Conservation (phyloP, 2,888 invertebrate species). For the Tipula lateralis region DNA sequence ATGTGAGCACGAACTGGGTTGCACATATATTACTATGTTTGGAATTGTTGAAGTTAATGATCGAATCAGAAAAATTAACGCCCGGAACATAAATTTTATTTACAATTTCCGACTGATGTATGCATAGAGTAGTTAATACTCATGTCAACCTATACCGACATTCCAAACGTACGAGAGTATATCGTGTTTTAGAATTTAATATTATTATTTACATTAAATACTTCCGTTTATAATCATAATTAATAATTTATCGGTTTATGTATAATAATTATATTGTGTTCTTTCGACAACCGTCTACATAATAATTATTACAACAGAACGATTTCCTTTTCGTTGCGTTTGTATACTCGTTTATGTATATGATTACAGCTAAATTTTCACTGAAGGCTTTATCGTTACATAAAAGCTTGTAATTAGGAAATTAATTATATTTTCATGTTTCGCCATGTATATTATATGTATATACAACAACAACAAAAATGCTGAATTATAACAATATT, state of each 20-base stretch:
- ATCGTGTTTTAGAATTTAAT: background rate
- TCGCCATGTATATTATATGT: background rate
- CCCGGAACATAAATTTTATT: background rate
- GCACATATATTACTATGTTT: background rate
- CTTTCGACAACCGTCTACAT: background rate
- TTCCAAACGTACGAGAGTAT: no score
- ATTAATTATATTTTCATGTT: background rate
- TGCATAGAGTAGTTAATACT: no score
- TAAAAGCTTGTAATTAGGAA: constrained; percentile 11
- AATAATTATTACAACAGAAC: background rate
- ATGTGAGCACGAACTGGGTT: background rate
- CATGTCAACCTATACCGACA: background rate
- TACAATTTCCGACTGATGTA: background rate
- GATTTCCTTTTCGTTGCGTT: background rate
- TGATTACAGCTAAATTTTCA: background rate
- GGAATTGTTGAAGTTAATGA: background rate
- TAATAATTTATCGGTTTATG: constrained; percentile 19
- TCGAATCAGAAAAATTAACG: background rate
- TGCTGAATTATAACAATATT: background rate
- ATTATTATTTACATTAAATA: constrained; percentile 13
- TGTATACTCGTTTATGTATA: background rate
- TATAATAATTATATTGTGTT: background rate
- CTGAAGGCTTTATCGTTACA: background rate
- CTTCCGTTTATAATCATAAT: constrained; percentile 11
- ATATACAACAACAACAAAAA: no score